These are phyloP conservation scores for Heliconius erato DNA, from an alignment of 2,888 invertebrate genomes.

Conservation along the genomic window DNA sequence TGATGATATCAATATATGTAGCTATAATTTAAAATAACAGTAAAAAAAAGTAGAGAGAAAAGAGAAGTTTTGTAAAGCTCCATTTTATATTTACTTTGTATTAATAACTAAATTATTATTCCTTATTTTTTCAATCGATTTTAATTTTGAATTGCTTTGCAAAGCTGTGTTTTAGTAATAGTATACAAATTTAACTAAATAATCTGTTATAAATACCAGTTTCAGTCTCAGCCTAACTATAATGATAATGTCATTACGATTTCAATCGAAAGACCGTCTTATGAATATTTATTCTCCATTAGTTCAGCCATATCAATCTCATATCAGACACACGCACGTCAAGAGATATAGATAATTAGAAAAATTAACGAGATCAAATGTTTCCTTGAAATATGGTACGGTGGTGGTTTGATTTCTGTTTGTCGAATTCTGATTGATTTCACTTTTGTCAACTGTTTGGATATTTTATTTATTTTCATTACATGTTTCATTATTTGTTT, in stretches of 20 bases:
- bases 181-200: not conserved
- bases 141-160: too few relatives aligned
- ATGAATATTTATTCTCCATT: conserved; percentile 22
- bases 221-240: not conserved
- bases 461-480: not conserved
- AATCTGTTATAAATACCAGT: not conserved
- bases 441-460: not conserved
- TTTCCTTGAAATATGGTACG: not conserved
- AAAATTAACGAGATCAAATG: conserved; percentile 3
- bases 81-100: too few relatives aligned
- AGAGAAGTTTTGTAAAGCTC: too few relatives aligned
- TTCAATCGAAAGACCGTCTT: conserved; percentile 7
- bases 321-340: conserved; percentile 6
- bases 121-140: too few relatives aligned
- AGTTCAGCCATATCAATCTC: conserved; percentile 19
- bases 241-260: conserved; percentile 17
- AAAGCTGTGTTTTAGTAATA: not conserved
- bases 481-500: too few relatives aligned
- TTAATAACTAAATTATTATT: too few relatives aligned
- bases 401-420: not conserved
- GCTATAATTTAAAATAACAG: too few relatives aligned
- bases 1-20: too few relatives aligned
- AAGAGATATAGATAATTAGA: conserved; percentile 12
- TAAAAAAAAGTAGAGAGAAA: too few relatives aligned
- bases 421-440: too few relatives aligned